Evolutionary conservation across 1,140 invertebrate species (phyloP).

Genomic region (Olivierus martensii): DNA sequence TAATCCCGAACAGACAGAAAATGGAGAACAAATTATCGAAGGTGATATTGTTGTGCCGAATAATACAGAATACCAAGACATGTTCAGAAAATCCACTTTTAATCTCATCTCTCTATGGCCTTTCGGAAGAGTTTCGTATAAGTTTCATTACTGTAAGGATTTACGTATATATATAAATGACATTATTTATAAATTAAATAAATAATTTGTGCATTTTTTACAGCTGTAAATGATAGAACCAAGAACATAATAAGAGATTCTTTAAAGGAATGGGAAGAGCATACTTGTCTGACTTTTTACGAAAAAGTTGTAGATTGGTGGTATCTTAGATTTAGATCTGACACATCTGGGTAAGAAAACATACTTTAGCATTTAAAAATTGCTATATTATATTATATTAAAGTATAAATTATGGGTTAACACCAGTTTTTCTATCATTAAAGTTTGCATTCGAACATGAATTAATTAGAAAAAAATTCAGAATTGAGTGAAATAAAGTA

Average conservation of each 20-base stretch:
- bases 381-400: no score
- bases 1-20: conserved; percentile 11
- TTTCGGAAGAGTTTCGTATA: conserved; percentile 11
- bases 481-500: no score
- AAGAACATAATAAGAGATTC: conserved; percentile 15
- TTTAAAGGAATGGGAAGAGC: conserved; percentile 20
- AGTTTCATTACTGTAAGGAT: conserved; percentile 15
- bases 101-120: conserved; percentile 16
- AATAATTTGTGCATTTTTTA: neutral
- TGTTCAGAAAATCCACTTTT: conserved; percentile 11
- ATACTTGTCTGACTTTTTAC: conserved; percentile 21
- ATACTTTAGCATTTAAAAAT: no score
- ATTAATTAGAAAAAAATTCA: no score
- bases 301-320: conserved; percentile 7
- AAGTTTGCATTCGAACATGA: no score
- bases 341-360: conserved; percentile 11
- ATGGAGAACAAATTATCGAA: conserved; percentile 14
- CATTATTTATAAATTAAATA: no score
- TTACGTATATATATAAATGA: no score
- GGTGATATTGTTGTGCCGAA: conserved; percentile 14
- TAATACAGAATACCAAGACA: neutral
- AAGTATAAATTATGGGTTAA: no score
- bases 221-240: conserved; percentile 9
- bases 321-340: conserved; percentile 15
- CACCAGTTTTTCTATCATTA: no score